Evolutionary conservation across 1,140 invertebrate genomes (phyloP), one percentile per base, ranked within the genome.

Genomic region (Drosophila baimaii): DNA sequence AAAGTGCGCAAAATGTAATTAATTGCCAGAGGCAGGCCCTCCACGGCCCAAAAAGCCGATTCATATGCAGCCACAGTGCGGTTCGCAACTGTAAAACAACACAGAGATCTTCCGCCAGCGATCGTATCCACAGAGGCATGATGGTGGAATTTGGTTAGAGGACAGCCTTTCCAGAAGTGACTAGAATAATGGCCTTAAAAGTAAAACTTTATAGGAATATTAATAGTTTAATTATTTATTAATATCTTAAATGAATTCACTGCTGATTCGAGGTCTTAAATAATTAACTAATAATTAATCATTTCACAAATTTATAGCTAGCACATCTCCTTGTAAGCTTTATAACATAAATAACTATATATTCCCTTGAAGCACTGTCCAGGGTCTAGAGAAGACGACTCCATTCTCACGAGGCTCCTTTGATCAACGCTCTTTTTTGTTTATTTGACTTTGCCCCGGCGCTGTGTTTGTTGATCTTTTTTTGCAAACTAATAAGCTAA

Each of bases 1-100:
- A 83, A 88, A 88, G 83, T 86, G 84, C 83, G 83, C 83, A 88
- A 89, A 86, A 88, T 89, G 83, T 89, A 88, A 88, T 88, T 89
- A 88, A 88, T 88, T 88, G 83, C 76, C 63, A 41, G 27, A 68
- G 43, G 61, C 25, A 15, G 21, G 21, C 3, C 56, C 51, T 37
- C 57, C 37, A 29, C 35, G 37, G 49, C 17, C 43, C 35, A 46
- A 62, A 64, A 56, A 56, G 47, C 43, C 17, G 58, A 57, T 33
- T 71, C 68, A 71, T 70, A 71, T 70, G 74, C 74, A 69, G 55
- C 44, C 44, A 69, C 62, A 66, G 65, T 68, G 37, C 65, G 44
- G 35, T 43, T 54, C 65, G 62, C 35, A 69, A 69, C 65, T 68
- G 65, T 69, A 69, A 69, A 69, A 33, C 62, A 27, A 54, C 7